These are phyloP conservation scores for Ceratosolen solmsi DNA, from an alignment of 1,140 invertebrate species.

Conservation along the genomic window DNA sequence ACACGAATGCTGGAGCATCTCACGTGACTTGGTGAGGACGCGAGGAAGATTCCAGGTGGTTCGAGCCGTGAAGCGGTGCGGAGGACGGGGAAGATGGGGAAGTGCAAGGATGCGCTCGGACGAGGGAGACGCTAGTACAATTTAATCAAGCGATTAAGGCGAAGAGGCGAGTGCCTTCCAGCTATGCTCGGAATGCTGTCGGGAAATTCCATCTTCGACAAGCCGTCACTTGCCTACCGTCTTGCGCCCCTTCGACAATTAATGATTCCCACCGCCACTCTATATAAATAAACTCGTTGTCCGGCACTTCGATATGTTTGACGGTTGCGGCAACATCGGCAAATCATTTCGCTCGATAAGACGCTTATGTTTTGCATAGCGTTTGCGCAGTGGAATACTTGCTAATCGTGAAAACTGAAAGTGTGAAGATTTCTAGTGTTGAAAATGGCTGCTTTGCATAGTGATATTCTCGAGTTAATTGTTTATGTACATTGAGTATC, in stretches of 20 bases:
- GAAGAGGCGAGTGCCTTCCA: background rate
- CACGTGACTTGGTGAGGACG: background rate
- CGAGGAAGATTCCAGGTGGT: too few relatives aligned
- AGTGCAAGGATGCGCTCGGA: background rate
- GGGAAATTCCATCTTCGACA: conserved; percentile 1
- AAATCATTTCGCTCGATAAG: background rate
- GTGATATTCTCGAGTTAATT: too few relatives aligned
- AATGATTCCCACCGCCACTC: background rate
- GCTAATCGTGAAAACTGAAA: background rate
- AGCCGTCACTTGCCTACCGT: background rate
- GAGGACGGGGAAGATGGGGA: too few relatives aligned
- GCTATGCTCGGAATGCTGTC: conserved; percentile 26
- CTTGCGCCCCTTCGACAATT: background rate
- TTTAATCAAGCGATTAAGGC: conserved; percentile 35
- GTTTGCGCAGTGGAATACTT: background rate
- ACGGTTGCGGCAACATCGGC: background rate
- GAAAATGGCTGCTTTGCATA: too few relatives aligned
- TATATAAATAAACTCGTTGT: background rate
- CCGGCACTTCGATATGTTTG: background rate
- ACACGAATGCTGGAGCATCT: too few relatives aligned
- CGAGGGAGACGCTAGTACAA: background rate
- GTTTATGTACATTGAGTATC: too few relatives aligned
- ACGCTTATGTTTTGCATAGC: background rate
- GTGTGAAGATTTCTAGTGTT: background rate
- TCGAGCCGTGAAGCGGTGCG: too few relatives aligned